Evolutionary conservation across 2,113 vertebrate species (phyloP), one percentile per base, ranked within the genome.

Genomic region (Syngnathoides biaculeatus): DNA sequence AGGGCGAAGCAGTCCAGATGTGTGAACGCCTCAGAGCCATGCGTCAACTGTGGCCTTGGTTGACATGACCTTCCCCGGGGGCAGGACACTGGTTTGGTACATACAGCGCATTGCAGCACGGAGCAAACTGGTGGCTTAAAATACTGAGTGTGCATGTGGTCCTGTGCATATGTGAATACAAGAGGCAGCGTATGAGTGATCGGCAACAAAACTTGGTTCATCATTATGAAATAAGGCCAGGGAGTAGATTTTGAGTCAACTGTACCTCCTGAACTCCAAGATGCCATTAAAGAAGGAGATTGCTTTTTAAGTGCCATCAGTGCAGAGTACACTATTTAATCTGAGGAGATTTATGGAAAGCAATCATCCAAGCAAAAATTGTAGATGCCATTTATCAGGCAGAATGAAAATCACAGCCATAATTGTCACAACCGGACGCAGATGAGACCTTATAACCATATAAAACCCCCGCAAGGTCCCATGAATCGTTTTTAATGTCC

Each of bases 341-440:
- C 67, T 75, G 81, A 79, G 83, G 48, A 89, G 85, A 93, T 93
- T 93, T 94, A 94, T 92, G 84, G 89, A 86, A 84, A 77, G 87
- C 75, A 91, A 90, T 88, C 88, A 78, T 88, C 85, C 78, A 77
- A 91, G 91, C 90, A 89, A 92, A 90, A 93, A 85, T 64, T 48
- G 55, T 64, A 74, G 35, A 91, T 89, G 79, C 82, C 91, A 84
- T 89, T 90, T 90, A 92, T 95, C 92, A 93, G 81, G 75, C 79
- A 76, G 80, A 89, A 89, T 79, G 74, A 89, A 94, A 94, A 94
- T 94, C 92, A 92, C 91, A 93, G 73, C 78, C 81, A 91, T 94
- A 90, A 92, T 93, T 94, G 93, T 90, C 86, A 81, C 82, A 52
- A 80, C 83, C 56, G 65, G 89, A 69, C 73, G 88, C 80, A 91